phyloP scores from a whole-genome alignment of 2,888 invertebrate species.

The Dendrolimus pini region DNA sequence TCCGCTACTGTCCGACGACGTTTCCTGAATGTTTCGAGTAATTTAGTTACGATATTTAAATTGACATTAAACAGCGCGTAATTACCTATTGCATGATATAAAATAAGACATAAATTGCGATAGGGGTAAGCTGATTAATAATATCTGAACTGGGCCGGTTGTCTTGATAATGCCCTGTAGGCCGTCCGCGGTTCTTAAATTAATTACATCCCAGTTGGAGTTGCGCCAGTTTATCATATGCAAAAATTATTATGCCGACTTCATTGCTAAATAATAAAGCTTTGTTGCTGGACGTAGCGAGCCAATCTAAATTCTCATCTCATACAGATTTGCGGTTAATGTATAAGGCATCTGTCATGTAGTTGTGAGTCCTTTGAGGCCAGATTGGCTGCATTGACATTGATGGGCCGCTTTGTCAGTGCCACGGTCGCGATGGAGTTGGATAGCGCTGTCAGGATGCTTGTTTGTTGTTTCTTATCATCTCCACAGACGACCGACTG shows the following conservation, averaged over 20 bases:
- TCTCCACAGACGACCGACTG: conserved; percentile 24
- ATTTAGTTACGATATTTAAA: conserved; percentile 46
- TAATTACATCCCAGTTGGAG: conserved; percentile 6
- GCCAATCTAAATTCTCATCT: not conserved
- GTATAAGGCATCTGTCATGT: conserved; percentile 48
- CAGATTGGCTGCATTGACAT: conserved; percentile 31
- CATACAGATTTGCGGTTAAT: conserved; percentile 7
- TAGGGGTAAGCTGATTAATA: conserved; percentile 29
- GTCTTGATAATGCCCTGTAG: not conserved
- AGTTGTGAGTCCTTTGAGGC: conserved; percentile 37
- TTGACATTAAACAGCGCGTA: conserved; percentile 37
- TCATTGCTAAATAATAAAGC: not conserved
- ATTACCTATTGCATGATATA: conserved; percentile 32
- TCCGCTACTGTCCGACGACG: conserved; percentile 37
- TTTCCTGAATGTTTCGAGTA: conserved; percentile 53
- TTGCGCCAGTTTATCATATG: not conserved
- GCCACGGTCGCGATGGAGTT: conserved; percentile 45
- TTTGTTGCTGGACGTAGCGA: not conserved
- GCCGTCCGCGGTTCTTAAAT: not conserved
- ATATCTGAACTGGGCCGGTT: conserved; percentile 5
- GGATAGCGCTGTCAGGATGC: conserved; percentile 41
- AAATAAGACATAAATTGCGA: conserved; percentile 28
- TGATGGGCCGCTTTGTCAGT: conserved; percentile 51
- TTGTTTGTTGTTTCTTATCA: conserved; percentile 25
- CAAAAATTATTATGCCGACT: no score